Percentiles rank a stretch among this genome's conserved stretches.
These are phyloP conservation scores for Coenonympha glycerion DNA, from an alignment of 2,888 invertebrate species.

Conservation along the genomic window DNA sequence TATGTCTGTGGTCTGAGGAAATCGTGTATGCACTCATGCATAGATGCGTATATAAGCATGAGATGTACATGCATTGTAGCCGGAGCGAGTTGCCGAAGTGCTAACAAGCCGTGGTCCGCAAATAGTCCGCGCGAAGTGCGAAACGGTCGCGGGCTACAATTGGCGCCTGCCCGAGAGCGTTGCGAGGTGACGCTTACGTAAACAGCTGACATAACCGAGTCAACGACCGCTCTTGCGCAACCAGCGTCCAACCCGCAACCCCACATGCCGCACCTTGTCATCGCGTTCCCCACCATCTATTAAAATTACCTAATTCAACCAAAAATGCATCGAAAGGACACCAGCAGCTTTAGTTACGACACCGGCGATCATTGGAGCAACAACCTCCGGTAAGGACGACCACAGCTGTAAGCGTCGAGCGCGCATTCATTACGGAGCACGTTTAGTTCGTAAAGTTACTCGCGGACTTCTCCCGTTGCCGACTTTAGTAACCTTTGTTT, in stretches of 20 bases:
- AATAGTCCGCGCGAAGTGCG: constrained; percentile 68
- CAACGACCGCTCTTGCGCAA: constrained; percentile 75
- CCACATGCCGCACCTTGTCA: constrained; percentile 47
- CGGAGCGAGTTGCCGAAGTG: constrained; percentile 38
- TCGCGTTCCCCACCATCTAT: constrained; percentile 45
- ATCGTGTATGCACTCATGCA: neutral
- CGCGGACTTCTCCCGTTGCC: constrained; percentile 15
- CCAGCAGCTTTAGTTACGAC: constrained; percentile 61
- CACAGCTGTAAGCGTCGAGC: constrained; percentile 39
- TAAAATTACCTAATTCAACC: constrained; percentile 69
- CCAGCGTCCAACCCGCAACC: constrained; percentile 66
- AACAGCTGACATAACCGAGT: constrained; percentile 74
- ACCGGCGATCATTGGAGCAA: constrained; percentile 61
- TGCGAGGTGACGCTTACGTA: constrained; percentile 73
- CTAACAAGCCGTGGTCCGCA: constrained; percentile 59
- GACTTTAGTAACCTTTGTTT: constrained; percentile 14
- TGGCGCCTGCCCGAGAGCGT: constrained; percentile 64
- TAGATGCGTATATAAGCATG: neutral
- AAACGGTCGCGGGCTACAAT: constrained; percentile 63
- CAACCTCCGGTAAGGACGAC: constrained; percentile 57
- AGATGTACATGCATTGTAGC: neutral
- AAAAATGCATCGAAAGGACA: constrained; percentile 71
- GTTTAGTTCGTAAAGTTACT: constrained; percentile 48
- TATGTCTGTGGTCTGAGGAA: neutral
- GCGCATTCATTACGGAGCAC: constrained; percentile 43